phyloP scores from a whole-genome alignment of 2,113 vertebrate species.

The Illadopsis cleaveri region DNA sequence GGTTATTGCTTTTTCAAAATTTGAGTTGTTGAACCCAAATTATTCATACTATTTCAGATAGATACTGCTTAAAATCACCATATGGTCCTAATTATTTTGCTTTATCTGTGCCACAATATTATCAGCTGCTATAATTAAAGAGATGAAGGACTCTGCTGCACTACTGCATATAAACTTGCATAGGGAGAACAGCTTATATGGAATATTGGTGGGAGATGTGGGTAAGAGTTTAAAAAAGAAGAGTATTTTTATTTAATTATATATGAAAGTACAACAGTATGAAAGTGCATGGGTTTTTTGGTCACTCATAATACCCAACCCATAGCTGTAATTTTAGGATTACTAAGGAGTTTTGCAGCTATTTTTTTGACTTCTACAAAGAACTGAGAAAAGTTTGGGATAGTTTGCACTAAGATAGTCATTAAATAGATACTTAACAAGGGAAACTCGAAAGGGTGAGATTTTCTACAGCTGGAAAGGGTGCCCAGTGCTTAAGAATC shows the following conservation, averaged over 20 bases:
- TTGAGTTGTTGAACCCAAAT: neutral
- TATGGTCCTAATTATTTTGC: neutral
- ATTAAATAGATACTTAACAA: neutral
- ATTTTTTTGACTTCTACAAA: neutral
- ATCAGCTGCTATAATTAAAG: neutral
- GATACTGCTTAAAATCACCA: neutral
- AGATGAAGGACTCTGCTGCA: neutral
- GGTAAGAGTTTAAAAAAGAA: neutral
- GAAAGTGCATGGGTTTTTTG: neutral
- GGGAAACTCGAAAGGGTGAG: neutral
- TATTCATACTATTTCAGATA: neutral
- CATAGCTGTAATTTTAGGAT: neutral
- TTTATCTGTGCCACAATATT: neutral
- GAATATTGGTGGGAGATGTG: neutral
- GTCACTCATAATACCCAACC: neutral
- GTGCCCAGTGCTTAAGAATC: neutral
- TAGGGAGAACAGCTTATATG: neutral
- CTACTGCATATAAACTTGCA: neutral
- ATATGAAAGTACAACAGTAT: neutral
- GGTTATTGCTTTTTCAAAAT: neutral
- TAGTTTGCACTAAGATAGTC: neutral
- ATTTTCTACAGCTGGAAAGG: neutral
- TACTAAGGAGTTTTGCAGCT: neutral
- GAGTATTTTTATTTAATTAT: neutral
- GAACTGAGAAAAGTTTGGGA: neutral